These are phyloP conservation scores for Periophthalmodon schlosseri DNA, from an alignment of 2,113 vertebrate genomes.

Conservation along the genomic window DNA sequence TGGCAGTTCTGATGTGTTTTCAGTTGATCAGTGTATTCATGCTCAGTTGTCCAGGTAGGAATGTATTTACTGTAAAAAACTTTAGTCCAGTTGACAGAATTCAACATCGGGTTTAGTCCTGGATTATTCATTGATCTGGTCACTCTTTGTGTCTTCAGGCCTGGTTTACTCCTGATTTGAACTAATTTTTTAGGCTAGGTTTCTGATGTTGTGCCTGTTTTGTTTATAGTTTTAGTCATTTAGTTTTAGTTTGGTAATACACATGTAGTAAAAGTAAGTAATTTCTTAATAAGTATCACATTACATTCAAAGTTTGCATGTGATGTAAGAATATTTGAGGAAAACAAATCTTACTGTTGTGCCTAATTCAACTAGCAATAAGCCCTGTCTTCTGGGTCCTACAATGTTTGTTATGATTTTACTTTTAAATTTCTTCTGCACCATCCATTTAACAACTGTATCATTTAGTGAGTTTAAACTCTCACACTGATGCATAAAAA, in stretches of 20 bases:
- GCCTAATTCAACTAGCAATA: too few relatives aligned
- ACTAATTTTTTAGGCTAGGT: too few relatives aligned
- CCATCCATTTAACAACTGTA: constrained; percentile 2
- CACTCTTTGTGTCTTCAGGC: not conserved
- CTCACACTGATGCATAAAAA: not conserved
- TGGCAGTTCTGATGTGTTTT: not conserved
- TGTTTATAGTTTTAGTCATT: not conserved
- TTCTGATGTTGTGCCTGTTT: too few relatives aligned
- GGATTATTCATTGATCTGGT: not conserved
- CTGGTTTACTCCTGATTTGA: not conserved
- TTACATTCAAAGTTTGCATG: too few relatives aligned
- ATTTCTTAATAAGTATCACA: too few relatives aligned
- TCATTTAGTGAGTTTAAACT: not conserved
- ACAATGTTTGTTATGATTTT: not conserved
- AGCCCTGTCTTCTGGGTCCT: not conserved
- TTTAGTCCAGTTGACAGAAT: too few relatives aligned
- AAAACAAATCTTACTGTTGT: too few relatives aligned
- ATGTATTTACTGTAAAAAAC: too few relatives aligned
- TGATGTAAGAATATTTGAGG: too few relatives aligned
- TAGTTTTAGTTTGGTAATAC: not conserved
- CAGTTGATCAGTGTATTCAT: not conserved
- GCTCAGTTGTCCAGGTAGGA: not conserved
- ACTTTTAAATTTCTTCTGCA: constrained; percentile 6
- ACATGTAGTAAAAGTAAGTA: not conserved
- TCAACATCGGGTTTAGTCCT: not conserved